phyloP scores from a whole-genome alignment of 2,113 vertebrate genomes.

The Scatophagus argus region DNA sequence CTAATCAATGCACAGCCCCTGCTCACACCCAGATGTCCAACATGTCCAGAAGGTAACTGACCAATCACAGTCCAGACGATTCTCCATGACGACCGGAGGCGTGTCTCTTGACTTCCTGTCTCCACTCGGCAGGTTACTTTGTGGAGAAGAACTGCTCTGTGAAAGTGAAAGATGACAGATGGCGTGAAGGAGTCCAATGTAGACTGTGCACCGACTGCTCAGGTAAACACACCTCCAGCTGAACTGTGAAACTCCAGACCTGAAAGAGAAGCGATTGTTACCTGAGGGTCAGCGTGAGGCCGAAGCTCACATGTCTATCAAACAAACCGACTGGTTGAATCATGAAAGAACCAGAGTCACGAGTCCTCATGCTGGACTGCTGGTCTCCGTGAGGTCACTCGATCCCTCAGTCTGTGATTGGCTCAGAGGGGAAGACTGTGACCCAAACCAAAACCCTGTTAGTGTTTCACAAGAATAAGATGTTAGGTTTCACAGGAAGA shows the following conservation, averaged over 20 bases:
- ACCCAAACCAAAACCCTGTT: no score
- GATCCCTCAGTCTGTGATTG: no score
- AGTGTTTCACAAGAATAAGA: no score
- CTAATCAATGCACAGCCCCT: not conserved
- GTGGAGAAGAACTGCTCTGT: slow-evolving; percentile 1
- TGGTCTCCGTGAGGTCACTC: no score
- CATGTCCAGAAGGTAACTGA: not conserved
- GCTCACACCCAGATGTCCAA: not conserved
- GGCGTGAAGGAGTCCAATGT: not conserved
- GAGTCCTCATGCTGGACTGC: no score
- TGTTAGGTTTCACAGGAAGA: no score
- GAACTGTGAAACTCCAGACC: not conserved
- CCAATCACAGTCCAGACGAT: not conserved
- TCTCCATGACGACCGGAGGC: not conserved
- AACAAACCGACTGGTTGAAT: no score
- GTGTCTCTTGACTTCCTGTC: slow-evolving; percentile 1
- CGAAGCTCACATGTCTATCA: no score
- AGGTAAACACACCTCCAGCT: slow-evolving; percentile 23
- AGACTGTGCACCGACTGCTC: not conserved
- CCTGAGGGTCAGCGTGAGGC: no score
- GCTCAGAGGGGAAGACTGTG: no score
- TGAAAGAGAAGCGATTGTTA: not conserved
- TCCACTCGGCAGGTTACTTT: slow-evolving; percentile 15
- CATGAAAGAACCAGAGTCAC: no score
- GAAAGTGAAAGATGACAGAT: accelerated